Conservation (phyloP, 2,888 invertebrate genomes). For the Ectemnius continuus region DNA sequence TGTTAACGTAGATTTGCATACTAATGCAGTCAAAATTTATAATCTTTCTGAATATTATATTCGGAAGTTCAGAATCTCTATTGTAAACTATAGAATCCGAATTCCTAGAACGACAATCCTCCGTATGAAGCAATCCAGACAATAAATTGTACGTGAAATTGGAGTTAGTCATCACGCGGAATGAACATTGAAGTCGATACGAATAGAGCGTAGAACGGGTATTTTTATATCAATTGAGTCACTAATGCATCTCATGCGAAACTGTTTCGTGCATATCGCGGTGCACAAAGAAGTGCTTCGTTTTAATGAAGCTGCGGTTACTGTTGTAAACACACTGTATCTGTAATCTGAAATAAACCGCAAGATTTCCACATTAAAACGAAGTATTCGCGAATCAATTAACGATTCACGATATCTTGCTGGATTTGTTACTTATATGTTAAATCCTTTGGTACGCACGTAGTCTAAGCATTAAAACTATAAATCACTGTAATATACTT, state of each 20-base stretch:
- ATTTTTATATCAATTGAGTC: slow-evolving; percentile 74
- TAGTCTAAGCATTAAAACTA: slow-evolving; percentile 41
- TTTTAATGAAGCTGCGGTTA: no score
- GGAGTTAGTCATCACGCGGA: slow-evolving; percentile 54
- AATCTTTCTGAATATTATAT: slow-evolving; percentile 48
- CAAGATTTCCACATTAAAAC: slow-evolving; percentile 1
- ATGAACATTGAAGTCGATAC: slow-evolving; percentile 50
- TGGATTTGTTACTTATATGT: slow-evolving; percentile 36
- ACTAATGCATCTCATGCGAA: slow-evolving; percentile 46
- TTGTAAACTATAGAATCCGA: slow-evolving; percentile 55
- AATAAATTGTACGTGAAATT: slow-evolving; percentile 71
- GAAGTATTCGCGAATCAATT: slow-evolving; percentile 9
- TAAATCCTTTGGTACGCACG: slow-evolving; percentile 33
- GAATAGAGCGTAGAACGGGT: slow-evolving; percentile 70
- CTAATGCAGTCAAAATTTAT: slow-evolving; percentile 25
- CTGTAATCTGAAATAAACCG: no score
- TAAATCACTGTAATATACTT: slow-evolving; percentile 44
- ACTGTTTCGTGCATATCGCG: slow-evolving; percentile 52
- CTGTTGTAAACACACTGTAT: no score
- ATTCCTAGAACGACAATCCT: slow-evolving; percentile 71
- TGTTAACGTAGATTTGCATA: slow-evolving; percentile 27
- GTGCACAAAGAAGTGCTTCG: no score
- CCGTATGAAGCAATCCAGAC: slow-evolving; percentile 74
- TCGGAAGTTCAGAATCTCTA: slow-evolving; percentile 41
- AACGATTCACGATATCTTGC: slow-evolving; percentile 13